A percentile compares a stretch with the other conserved stretches of the same genome.
Conservation (phyloP, 2,113 vertebrate genomes). For the Sinocyclocheilus maitianheensis region DNA sequence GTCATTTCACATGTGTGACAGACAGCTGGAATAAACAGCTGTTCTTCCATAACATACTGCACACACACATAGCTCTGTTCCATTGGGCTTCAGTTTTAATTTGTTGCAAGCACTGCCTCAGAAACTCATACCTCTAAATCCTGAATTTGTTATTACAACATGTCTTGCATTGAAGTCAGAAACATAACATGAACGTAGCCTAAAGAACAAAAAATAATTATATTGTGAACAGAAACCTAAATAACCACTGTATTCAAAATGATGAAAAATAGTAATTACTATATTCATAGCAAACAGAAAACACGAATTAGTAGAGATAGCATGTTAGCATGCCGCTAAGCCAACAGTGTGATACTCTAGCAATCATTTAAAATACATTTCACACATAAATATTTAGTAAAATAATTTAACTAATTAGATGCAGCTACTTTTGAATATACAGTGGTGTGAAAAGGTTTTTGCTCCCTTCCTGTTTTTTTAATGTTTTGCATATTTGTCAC, state of each 20-base stretch:
- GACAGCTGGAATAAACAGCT: constrained; percentile 40
- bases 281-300: neutral
- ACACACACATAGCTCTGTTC: neutral
- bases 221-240: neutral
- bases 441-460: no score
- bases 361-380: neutral
- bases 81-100: neutral
- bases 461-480: no score
- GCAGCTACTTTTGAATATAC: neutral
- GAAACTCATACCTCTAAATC: neutral
- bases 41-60: constrained; percentile 8
- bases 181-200: neutral
- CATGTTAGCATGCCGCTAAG: neutral
- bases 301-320: neutral
- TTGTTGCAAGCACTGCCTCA: neutral
- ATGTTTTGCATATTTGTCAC: no score
- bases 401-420: neutral
- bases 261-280: neutral
- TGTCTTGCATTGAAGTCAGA: neutral
- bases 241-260: neutral
- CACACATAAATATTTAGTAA: neutral
- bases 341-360: neutral
- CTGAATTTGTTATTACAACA: neutral
- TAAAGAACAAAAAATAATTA: neutral
- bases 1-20: constrained; percentile 38